Evolutionary conservation across 2,888 invertebrate genomes (phyloP), one percentile per base, ranked within the genome.

Genomic region (Lasioglossum zephyrum): DNA sequence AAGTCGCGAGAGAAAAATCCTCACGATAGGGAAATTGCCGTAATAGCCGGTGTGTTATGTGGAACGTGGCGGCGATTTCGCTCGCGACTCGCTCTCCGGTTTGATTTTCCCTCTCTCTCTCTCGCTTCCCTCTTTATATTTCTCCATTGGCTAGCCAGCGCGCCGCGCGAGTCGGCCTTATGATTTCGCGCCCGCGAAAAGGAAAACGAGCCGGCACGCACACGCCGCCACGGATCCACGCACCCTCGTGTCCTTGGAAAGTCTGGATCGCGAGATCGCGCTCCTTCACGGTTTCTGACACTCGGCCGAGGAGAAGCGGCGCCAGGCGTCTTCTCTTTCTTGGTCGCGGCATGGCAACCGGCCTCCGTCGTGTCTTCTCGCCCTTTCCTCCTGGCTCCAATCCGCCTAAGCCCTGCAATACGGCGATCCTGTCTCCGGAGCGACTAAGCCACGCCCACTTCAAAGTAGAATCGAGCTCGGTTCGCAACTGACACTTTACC

Each of bases 231-330:
- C 87, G 81, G 79, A 87, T 79, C 80, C 84, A 75, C 87, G 85
- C 90, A 88, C 88, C 87, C 88, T 86, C 88, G 90, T 88, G 91
- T 88, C 91, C 91, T 91, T 91, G 91, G 88, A 91, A 85, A 91
- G 89, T 87, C 87, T 75, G 88, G 89, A 86, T 83, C 90, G 80
- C 89, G 83, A 84, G 86, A 88, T 84, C 36, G 69, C 39, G 87
- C 89, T 89, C 82, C 91, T 92, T 92, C 93, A 92, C 92, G 92
- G 91, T 92, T 93, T 92, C 93, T 91, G 91, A 88, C 92, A 90
- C 87, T 90, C 77, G 81, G 75, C 49, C 76, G 74, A 70, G 39
- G 31, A 44, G 41, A 22, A 73, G 73, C 69, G n/a, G 16, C 69
- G 78, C 57, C 70, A 31, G 18, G 44, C 49, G 39, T 41, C 39